Conservation (phyloP, 2,888 invertebrate species). For the Sinopyrophorus schimmeli region DNA sequence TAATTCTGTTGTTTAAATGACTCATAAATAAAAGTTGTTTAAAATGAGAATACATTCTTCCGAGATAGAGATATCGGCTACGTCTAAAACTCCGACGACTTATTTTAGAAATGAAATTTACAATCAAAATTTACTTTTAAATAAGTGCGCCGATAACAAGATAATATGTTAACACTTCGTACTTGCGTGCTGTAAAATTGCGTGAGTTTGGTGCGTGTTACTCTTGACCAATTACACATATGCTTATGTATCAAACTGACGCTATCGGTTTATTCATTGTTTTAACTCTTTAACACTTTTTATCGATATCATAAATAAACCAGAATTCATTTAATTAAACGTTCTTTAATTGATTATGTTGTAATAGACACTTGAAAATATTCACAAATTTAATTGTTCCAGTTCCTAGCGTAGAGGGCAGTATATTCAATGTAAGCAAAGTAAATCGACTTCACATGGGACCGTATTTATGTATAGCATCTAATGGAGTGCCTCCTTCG, state of each 20-base stretch:
- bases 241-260: slow-evolving; percentile 39
- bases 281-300: slow-evolving; percentile 17
- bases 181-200: slow-evolving; percentile 36
- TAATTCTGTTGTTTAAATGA: slow-evolving; percentile 49
- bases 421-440: slow-evolving; percentile 67
- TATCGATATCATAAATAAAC: too few species aligned
- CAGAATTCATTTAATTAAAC: slow-evolving; percentile 7
- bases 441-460: slow-evolving; percentile 78
- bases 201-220: slow-evolving; percentile 33
- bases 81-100: slow-evolving; percentile 15
- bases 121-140: slow-evolving; percentile 34
- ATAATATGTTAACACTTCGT: slow-evolving; percentile 42
- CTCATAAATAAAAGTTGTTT: slow-evolving; percentile 46
- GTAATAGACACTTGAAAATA: background rate
- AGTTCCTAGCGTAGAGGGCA: slow-evolving; percentile 70
- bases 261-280: slow-evolving; percentile 25
- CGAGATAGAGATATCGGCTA: slow-evolving; percentile 19
- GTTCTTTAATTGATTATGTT: background rate
- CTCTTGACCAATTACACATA: slow-evolving; percentile 36
- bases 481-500: slow-evolving; percentile 82
- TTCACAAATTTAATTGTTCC: slow-evolving; percentile 36
- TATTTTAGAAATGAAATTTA: slow-evolving; percentile 33
- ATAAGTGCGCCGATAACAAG: slow-evolving; percentile 38
- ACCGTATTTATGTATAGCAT: slow-evolving; percentile 76
- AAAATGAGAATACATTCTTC: slow-evolving; percentile 21